Percentiles rank a stretch among this genome's conserved stretches.
These are phyloP conservation scores for Natator depressus DNA, from an alignment of 2,113 vertebrate species.

Conservation along the genomic window DNA sequence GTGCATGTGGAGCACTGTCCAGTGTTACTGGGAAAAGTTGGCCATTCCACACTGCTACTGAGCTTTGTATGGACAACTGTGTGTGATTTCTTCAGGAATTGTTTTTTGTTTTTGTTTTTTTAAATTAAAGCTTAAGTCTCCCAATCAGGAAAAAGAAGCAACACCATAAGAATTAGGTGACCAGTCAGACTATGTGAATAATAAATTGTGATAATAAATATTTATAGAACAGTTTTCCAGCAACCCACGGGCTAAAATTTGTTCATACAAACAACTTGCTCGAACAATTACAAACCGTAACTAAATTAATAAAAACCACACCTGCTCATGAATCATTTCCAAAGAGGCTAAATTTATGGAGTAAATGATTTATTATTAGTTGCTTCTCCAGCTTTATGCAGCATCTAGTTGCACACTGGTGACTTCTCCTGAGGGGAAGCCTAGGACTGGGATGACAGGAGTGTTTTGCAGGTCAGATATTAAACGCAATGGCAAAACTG, in stretches of 20 bases:
- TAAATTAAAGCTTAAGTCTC: background rate
- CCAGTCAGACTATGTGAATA: background rate
- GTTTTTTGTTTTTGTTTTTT: background rate
- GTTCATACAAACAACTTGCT: background rate
- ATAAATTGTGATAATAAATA: background rate
- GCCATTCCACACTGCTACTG: background rate
- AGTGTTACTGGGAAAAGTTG: background rate
- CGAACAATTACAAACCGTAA: background rate
- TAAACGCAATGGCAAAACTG: background rate
- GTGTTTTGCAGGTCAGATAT: background rate
- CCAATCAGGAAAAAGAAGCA: background rate
- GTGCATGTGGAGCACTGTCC: no score
- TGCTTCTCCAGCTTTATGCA: background rate
- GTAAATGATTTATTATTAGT: background rate
- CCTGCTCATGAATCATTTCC: background rate
- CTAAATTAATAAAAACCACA: background rate
- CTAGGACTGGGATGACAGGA: background rate
- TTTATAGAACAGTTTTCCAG: background rate
- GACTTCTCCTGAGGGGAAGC: background rate
- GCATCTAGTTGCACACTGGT: background rate
- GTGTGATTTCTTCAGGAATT: background rate
- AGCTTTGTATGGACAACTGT: background rate
- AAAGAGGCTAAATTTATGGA: background rate
- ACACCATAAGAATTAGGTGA: background rate
- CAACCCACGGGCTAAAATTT: background rate